Evolutionary conservation across 2,797 vertebrate genomes (phyloP), one percentile per base, ranked within the genome.

Genomic region (Hybognathus amarus): DNA sequence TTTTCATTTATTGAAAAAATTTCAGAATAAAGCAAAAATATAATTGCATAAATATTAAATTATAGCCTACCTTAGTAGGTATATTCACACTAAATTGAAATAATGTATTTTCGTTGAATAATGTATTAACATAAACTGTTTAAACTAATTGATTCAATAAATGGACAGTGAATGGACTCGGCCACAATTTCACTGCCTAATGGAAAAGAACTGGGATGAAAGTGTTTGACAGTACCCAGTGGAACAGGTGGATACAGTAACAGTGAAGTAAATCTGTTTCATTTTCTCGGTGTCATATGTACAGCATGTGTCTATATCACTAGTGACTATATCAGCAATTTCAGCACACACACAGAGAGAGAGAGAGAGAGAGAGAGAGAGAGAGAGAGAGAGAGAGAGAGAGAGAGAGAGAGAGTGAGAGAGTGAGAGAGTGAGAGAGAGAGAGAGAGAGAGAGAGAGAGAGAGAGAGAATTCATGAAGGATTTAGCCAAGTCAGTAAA

Each of bases 401-500:
- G 27, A 1, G 8, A 15, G 42, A 20, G 76, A 50, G 47, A 50
- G 20, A 9, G 15, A 8, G 5, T 22, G 40, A 18, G 75, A 12
- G 18, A 66, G 11, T 36, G 8, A 9, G 47, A 36, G 45, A 20
- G 27, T 1, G 8, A 15, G 42, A 20, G 76, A 45, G 11, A 9
- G 47, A 36, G 45, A 20, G 27, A 2, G 8, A 15, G 42, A 20
- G 76, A 50, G 47, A 50, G 36, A 15, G n/a, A 8, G 5, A 30
- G 40, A 18, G 75, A 13, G 6, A 52, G 6, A 36, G 5, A 38
- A 67, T 67, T 33, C 45, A 79, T 52, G 45, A 52, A 79, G 30
- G 30, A 79, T 67, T 79, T 79, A 18, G 77, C 77, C 17, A 45
- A 52, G 63, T 79, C 45, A 79, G 20, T 67, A 22, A 67, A 79